Evolutionary conservation across 2,888 invertebrate species (phyloP).

Genomic region (Suillia variegata): DNA sequence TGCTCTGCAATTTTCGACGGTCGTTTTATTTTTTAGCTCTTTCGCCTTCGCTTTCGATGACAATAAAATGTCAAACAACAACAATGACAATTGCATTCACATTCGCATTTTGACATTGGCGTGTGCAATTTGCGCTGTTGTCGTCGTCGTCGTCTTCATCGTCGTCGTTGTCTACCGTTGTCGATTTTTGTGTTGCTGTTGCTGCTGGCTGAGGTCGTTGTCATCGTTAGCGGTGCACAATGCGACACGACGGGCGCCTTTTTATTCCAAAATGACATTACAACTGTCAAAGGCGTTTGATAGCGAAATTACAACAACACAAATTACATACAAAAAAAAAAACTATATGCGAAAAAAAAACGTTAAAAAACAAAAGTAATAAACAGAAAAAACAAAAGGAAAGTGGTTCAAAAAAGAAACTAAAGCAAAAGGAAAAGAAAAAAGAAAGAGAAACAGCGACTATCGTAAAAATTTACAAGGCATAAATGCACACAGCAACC

Average conservation of each 20-base stretch:
- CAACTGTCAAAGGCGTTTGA: not conserved
- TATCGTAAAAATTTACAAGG: not conserved
- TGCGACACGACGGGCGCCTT: not conserved
- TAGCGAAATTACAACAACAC: not conserved
- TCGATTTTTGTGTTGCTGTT: not conserved
- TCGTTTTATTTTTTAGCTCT: not conserved
- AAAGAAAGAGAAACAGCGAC: not conserved
- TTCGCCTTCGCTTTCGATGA: slow-evolving; percentile 13
- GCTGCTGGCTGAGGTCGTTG: not conserved
- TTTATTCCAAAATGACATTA: not conserved
- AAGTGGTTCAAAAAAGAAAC: not conserved
- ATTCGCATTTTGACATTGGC: slow-evolving; percentile 9
- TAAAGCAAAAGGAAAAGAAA: not conserved
- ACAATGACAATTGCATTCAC: slow-evolving; percentile 20
- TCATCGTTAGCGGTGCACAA: not conserved
- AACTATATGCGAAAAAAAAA: not conserved
- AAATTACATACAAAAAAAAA: not conserved
- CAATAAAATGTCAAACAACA: slow-evolving; percentile 31
- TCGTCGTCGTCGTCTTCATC: no score
- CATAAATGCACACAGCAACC: not conserved
- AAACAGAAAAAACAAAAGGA: not conserved
- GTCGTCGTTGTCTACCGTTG: no score
- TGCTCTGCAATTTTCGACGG: not conserved
- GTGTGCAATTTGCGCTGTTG: not conserved
- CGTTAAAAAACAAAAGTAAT: not conserved